Evolutionary conservation across 1,140 invertebrate genomes (phyloP), one percentile per base, ranked within the genome.

Genomic region (Saccostrea glomerata): DNA sequence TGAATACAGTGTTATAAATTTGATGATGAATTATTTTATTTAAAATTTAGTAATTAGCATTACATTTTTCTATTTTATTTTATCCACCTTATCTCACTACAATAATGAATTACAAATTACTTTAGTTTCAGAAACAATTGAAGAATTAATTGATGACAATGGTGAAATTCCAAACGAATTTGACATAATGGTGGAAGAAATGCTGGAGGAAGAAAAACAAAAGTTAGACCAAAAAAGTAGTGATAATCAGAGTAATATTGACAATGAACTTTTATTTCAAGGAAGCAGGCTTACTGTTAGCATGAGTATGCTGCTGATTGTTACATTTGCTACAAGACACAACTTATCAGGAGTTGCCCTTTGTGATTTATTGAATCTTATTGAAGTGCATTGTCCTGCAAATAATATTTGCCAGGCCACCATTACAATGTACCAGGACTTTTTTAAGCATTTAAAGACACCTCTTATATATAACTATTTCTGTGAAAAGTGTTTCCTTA

Each of bases 261-360:
- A 82, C 13, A 82, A 47, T 82, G n/a, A 82, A 47, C 73, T n/a
- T 15, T 5, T 82, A 36, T 82, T 25, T 82, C 73, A 30, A 36
- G 73, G 73, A 36, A 82, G 73, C 36, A 82, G 73, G 73, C 73
- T 82, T 36, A 82, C 73, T 82, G 73, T 82, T 15, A 82, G 73
- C 73, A 82, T 82, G 73, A 82, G 73, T 82, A 82, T 82, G 73
- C 73, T 82, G 73, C 73, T 82, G 25, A 82, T 82, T 82, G 73
- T 82, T 15, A 82, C 73, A 47, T 82, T 82, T 30, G 73, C 36
- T 30, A 82, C 36, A 47, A 82, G 73, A 47, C 73, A 82, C 73
- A 82, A 82, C 36, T 30, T 82, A 82, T 36, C 73, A 36, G 73
- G 73, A 82, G 73, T 82, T 82, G 60, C 60, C 60, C 60, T 63